These are phyloP conservation scores for Typhlomys cinereus DNA, from an alignment of 2,113 vertebrate species.

Conservation along the genomic window DNA sequence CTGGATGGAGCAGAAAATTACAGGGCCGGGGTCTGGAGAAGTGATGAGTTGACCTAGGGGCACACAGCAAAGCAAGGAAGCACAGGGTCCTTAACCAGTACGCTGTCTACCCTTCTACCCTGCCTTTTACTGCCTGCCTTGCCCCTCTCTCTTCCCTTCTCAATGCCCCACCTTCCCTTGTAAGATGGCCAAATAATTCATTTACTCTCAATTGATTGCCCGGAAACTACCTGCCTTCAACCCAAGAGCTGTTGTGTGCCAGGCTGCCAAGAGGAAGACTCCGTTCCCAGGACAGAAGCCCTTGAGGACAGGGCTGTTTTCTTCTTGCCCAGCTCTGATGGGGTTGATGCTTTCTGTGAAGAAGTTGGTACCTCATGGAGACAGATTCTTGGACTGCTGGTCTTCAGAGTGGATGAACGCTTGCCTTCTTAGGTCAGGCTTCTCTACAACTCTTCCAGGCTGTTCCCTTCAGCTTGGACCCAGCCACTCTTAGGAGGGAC, in stretches of 20 bases:
- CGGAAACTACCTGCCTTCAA: conserved; percentile 73
- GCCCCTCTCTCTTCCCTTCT: conserved; percentile 50
- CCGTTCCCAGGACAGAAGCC: conserved; percentile 55
- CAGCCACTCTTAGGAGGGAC: conserved; percentile 48
- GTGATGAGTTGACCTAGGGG: conserved; percentile 19
- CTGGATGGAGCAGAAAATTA: conserved; percentile 34
- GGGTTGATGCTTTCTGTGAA: conserved; percentile 58
- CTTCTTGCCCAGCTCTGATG: conserved; percentile 51
- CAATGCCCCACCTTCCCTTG: conserved; percentile 34
- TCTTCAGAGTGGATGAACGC: conserved; percentile 15
- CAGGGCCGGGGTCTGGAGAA: conserved; percentile 23
- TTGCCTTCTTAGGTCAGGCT: not conserved
- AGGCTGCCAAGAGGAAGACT: conserved; percentile 42
- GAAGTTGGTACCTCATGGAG: conserved; percentile 59
- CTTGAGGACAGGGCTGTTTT: conserved; percentile 43
- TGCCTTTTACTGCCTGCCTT: conserved; percentile 71
- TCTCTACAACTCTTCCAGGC: conserved; percentile 44
- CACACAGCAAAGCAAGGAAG: conserved; percentile 41
- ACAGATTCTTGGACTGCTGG: not conserved
- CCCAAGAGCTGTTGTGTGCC: conserved; percentile 57
- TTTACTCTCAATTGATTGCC: conserved; percentile 69
- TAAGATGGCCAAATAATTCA: conserved; percentile 79
- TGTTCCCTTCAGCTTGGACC: conserved; percentile 42
- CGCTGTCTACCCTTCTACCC: conserved; percentile 35
- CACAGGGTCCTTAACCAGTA: conserved; percentile 60